Conservation (phyloP, 2,113 vertebrate genomes). For the Pycnonotus jocosus region DNA sequence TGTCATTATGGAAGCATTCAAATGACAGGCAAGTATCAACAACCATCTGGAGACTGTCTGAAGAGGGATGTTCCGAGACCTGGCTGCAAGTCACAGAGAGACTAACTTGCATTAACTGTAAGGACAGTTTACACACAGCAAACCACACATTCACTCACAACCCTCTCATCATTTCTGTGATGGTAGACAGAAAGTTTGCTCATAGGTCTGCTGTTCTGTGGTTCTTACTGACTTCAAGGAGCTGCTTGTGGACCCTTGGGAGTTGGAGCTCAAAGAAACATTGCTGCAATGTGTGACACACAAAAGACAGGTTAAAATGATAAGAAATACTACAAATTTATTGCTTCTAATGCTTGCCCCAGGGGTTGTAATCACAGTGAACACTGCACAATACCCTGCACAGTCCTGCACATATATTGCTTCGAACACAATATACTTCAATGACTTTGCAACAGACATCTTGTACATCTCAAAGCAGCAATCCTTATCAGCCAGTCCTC, state of each 20-base stretch:
- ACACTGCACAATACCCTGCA: neutral
- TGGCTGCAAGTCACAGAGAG: neutral
- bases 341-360: neutral
- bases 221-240: neutral
- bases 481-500: neutral
- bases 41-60: neutral
- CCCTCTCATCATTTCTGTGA: neutral
- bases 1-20: neutral
- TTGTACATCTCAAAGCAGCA: neutral
- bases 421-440: neutral
- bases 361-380: neutral
- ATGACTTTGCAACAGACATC: neutral
- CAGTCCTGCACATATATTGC: neutral
- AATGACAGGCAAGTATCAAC: neutral
- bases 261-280: neutral
- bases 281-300: neutral
- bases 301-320: neutral
- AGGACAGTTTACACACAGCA: neutral
- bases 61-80: neutral
- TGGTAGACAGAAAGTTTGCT: neutral
- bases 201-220: neutral
- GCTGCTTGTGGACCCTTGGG: neutral
- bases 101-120: neutral
- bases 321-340: neutral
- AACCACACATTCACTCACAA: neutral